Evolutionary conservation across 2,797 vertebrate species (phyloP), one percentile per base, ranked within the genome.

Genomic region (Meda fulgida): DNA sequence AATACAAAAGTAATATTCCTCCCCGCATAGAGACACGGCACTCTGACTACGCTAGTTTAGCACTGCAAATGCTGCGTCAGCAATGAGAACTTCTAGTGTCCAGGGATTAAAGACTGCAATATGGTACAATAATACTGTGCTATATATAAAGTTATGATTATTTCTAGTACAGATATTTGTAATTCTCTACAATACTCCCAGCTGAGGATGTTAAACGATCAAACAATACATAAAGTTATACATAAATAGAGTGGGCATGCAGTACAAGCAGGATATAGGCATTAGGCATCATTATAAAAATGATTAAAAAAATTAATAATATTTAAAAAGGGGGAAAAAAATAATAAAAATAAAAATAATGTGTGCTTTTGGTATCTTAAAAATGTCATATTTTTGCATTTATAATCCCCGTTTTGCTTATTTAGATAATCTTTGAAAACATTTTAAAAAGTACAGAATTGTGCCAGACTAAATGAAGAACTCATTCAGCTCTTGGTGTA

Each of bases 81-180:
- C 88, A 88, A 58, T 8, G 53, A 85, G 84, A 86, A 86, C 87
- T 86, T 88, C 51, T 70, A 85, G 77, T 65, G 82, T 89, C 88
- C 84, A 80, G 89, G 88, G 88, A 89, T 80, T 88, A 87, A 90
- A 88, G 81, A 75, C 88, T 88, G 87, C 88, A 89, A 88, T 84
- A 80, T 86, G 86, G 79, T 78, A 79, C 81, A 86, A 84, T 70
- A 70, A 88, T n/a, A 87, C 72, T 63, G 81, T 80, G 81, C 86
- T 85, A 88, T 89, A 88, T 88, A 89, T 85, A 90, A 89, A 70
- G 79, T 43, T 53, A 40, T 58, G 40, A 83, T 29, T 71, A 76
- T 65, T 78, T 81, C 70, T 26, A 67, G 87, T 63, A 48, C 29
- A 5, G n/a, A 77, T 75, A 29, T 76, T 78, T 34, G 21, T 40